These are phyloP conservation scores for Caenorhabditis brenneri DNA, from an alignment of 1,140 invertebrate genomes.

Conservation along the genomic window DNA sequence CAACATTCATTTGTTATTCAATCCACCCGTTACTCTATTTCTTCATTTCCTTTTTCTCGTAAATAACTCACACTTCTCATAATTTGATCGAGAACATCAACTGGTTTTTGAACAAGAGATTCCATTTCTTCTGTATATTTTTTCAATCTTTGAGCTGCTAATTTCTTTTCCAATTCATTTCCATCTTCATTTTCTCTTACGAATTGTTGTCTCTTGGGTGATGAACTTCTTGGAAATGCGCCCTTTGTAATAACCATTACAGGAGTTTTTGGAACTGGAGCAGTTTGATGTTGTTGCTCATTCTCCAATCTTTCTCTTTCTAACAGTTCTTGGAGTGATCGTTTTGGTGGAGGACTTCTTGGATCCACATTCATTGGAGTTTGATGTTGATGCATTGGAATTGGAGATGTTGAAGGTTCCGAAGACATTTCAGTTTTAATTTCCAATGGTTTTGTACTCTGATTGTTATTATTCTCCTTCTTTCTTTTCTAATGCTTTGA, in stretches of 20 bases:
- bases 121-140: conserved; percentile 32
- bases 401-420: background rate
- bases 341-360: conserved; percentile 3
- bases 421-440: background rate
- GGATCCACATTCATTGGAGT: background rate
- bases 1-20: conserved; percentile 22
- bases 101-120: background rate
- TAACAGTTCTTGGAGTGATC: conserved; percentile 8
- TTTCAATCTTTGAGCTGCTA: conserved; percentile 11
- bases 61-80: conserved; percentile 19
- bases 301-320: background rate
- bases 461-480: conserved; percentile 34
- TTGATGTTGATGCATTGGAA: conserved; percentile 25
- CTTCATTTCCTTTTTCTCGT: background rate
- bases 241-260: conserved; percentile 26
- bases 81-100: conserved; percentile 1
- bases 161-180: conserved; percentile 10
- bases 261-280: conserved; percentile 9
- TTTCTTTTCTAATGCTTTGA: conserved; percentile 28
- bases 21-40: background rate
- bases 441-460: background rate
- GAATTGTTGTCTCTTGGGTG: conserved; percentile 13
- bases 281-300: background rate
- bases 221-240: conserved; percentile 10
- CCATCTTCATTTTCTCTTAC: conserved; percentile 31